Conservation (phyloP, 1,140 invertebrate genomes). For the Zophobas atratus region DNA sequence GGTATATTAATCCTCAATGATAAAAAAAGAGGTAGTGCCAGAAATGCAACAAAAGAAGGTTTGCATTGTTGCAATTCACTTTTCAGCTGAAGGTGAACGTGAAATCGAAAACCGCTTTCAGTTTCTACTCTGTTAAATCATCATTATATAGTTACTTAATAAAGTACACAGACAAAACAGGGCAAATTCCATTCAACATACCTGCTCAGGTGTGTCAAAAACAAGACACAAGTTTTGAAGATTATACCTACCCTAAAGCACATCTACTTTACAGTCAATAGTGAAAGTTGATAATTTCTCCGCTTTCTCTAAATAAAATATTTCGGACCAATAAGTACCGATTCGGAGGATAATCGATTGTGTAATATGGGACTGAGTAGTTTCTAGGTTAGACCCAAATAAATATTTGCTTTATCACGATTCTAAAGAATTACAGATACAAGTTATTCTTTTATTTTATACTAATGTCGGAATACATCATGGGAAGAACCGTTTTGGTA, state of each 20-base stretch:
- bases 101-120: constrained; percentile 19
- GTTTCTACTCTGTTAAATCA: constrained; percentile 29
- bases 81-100: constrained; percentile 7
- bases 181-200: constrained; percentile 26
- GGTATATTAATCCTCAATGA: neutral
- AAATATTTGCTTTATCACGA: neutral
- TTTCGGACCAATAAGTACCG: constrained; percentile 26
- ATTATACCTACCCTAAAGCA: constrained; percentile 31
- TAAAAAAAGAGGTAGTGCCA: neutral
- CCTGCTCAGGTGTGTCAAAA: constrained; percentile 20
- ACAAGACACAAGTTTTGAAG: constrained; percentile 6
- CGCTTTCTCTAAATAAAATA: constrained; percentile 37
- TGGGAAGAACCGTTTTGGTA: no score
- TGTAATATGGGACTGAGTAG: constrained; percentile 1
- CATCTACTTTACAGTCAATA: constrained; percentile 1
- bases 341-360: constrained; percentile 10
- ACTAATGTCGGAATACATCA: no score
- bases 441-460: no score
- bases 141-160: constrained; percentile 36
- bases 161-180: constrained; percentile 32
- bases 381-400: constrained; percentile 1
- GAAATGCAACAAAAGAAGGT: constrained; percentile 10
- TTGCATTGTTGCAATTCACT: constrained; percentile 9
- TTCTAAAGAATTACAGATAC: no score
- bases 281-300: constrained; percentile 41